Evolutionary conservation across 2,113 vertebrate species (phyloP).

Genomic region (Monarcha castaneiventris): DNA sequence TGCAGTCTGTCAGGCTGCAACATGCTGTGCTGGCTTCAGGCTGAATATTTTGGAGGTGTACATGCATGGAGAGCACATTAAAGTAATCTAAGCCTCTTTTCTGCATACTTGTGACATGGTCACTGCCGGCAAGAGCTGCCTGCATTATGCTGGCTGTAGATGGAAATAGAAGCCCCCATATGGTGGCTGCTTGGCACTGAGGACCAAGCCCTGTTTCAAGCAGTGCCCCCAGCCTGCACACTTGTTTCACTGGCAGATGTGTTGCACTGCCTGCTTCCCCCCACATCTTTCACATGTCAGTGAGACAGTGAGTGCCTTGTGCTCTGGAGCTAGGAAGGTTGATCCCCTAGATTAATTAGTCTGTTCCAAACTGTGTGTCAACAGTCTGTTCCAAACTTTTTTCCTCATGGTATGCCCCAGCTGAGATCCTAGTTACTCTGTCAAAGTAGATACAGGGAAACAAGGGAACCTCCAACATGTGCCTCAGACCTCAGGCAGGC

Average conservation of each 20-base stretch:
- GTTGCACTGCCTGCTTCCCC: background rate
- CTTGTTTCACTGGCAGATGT: background rate
- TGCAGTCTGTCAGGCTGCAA: background rate
- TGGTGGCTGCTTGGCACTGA: background rate
- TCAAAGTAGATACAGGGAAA: background rate
- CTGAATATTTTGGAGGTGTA: background rate
- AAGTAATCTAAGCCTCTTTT: background rate
- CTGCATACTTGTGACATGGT: background rate
- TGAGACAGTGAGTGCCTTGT: accelerated
- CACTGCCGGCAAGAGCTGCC: background rate
- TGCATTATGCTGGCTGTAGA: background rate
- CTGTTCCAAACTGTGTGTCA: background rate
- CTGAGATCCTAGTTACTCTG: background rate
- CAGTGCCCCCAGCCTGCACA: background rate
- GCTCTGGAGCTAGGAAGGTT: background rate
- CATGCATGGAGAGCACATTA: background rate
- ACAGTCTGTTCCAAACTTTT: background rate
- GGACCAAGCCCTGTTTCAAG: background rate
- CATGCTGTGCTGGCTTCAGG: background rate
- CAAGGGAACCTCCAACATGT: accelerated
- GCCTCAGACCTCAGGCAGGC: background rate
- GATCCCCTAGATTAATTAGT: background rate
- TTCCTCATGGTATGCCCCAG: background rate
- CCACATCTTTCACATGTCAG: background rate
- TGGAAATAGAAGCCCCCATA: background rate